Percentiles rank a stretch among this genome's conserved stretches.
Evolutionary conservation across 2,113 vertebrate genomes (phyloP).

Genomic region (Anthoscopus minutus): DNA sequence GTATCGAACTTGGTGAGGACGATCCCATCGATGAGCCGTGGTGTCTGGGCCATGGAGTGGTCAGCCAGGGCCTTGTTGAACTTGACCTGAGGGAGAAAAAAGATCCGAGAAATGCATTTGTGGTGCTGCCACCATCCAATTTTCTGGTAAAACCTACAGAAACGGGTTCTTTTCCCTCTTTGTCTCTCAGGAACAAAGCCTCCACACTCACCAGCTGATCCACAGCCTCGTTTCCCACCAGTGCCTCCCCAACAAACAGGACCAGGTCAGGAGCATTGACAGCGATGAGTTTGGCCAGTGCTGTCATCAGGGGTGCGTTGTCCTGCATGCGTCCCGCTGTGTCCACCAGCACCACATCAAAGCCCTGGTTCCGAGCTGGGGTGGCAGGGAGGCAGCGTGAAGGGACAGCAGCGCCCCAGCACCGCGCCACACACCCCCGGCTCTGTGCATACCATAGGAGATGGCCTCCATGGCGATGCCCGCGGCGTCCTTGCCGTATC

Average conservation of each 20-base stretch:
- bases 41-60: slow-evolving; percentile 91
- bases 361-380: slow-evolving; percentile 89
- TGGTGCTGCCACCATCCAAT: accelerated
- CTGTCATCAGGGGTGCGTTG: slow-evolving; percentile 93
- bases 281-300: slow-evolving; percentile 93
- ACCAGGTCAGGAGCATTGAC: slow-evolving; percentile 95
- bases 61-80: slow-evolving; percentile 98
- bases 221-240: slow-evolving; percentile 96
- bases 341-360: slow-evolving; percentile 97
- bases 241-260: slow-evolving; percentile 94
- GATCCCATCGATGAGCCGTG: slow-evolving; percentile 95
- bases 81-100: slow-evolving; percentile 80
- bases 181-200: not conserved
- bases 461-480: slow-evolving; percentile 99
- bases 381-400: not conserved
- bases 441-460: slow-evolving; percentile 76
- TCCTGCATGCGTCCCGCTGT: slow-evolving; percentile 99
- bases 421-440: accelerated
- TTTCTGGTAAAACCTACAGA: not conserved
- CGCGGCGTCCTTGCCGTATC: slow-evolving; percentile 95
- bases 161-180: accelerated
- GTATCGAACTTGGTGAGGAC: slow-evolving; percentile 99
- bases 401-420: accelerated
- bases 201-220: slow-evolving; percentile 88
- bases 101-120: accelerated